Evolutionary conservation across 2,888 invertebrate species (phyloP), one percentile per base, ranked within the genome.

Genomic region (Dione vanillae): DNA sequence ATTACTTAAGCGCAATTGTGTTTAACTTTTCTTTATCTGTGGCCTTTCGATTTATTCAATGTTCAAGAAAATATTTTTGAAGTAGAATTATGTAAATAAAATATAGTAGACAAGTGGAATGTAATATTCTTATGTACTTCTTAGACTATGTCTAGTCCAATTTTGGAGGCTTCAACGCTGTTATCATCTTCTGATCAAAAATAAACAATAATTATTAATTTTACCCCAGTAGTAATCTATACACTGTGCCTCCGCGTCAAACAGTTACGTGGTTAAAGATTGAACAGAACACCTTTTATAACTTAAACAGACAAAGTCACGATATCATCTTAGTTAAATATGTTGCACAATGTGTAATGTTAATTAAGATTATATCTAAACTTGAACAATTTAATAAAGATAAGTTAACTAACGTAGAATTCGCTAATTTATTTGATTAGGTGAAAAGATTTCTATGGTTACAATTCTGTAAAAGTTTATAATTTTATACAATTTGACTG

Each of bases 341-440:
- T n/a, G 11, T n/a, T n/a, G 12, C 7, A 12, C 27, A 20, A 6
- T n/a, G 35, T 35, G n/a, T 54, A n/a, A n/a, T n/a, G n/a, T 54
- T 0, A 2, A n/a, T 2, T n/a, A 35, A 35, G 1, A 2, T n/a
- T 54, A 35, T 37, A 54, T 11, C 9, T n/a, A 54, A 37, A 54
- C 3, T n/a, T 35, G 8, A 52, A 27, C 0, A 51, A 20, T 51
- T 1, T 51, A 27, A 20, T 27, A 52, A 14, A 54, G 6, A 35
- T 35, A 20, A 14, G 5, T n/a, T 9, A 37, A n/a, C 7, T 54
- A 37, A 54, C n/a, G 37, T 11, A 37, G 35, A 27, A 54, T 35
- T 54, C 11, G 27, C 11, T 56, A 56, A 56, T 56, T 56, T 37
- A 56, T 56, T 56, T 56, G 11, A 56, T 56, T 56, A 56, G 6